Conservation (phyloP, 2,888 invertebrate genomes). For the Parnassius smintheus region DNA sequence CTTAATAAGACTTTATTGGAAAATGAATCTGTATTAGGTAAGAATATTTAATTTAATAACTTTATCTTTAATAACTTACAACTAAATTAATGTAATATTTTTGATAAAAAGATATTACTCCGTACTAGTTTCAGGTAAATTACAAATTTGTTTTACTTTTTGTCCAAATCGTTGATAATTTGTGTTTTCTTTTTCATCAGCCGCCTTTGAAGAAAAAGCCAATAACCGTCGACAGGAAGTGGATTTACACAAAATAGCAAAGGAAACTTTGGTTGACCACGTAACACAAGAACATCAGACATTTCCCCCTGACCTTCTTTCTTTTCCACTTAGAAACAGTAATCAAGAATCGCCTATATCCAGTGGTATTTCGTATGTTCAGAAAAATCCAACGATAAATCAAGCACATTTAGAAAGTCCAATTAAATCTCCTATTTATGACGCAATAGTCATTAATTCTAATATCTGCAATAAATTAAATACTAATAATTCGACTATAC, state of each 20-base stretch:
- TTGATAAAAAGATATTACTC: no score
- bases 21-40: constrained; percentile 87
- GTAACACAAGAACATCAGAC: constrained; percentile 79
- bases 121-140: no score
- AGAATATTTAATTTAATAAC: constrained; percentile 50
- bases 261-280: constrained; percentile 71
- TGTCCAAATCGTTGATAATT: neutral
- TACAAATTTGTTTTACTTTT: no score
- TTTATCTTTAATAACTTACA: no score
- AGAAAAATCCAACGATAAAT: constrained; percentile 34
- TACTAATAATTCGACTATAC: constrained; percentile 82
- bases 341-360: constrained; percentile 76
- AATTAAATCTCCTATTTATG: constrained; percentile 65
- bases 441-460: constrained; percentile 50
- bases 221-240: constrained; percentile 81
- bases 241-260: constrained; percentile 73
- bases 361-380: constrained; percentile 43
- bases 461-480: constrained; percentile 74
- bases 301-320: constrained; percentile 90
- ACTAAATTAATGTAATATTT: no score
- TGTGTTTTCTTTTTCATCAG: constrained; percentile 46
- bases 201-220: constrained; percentile 76
- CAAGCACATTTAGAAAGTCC: constrained; percentile 51
- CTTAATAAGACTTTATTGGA: constrained; percentile 89
- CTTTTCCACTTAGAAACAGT: constrained; percentile 84